These are phyloP conservation scores for Ceriagrion tenellum DNA, from an alignment of 2,888 invertebrate species.

Conservation along the genomic window DNA sequence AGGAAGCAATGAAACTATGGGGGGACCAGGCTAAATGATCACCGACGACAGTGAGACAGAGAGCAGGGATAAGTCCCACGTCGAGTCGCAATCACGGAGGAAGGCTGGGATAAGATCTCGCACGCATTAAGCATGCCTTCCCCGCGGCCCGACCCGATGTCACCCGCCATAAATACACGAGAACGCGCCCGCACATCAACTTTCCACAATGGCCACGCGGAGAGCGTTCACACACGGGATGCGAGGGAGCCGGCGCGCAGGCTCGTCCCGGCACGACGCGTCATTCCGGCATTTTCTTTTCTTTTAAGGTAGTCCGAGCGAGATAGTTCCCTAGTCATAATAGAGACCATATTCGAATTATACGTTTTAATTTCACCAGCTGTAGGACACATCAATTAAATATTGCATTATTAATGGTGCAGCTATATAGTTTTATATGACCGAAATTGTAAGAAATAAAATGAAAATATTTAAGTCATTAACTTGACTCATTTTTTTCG, in stretches of 20 bases:
- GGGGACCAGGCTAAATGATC: background rate
- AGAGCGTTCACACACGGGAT: background rate
- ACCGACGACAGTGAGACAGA: background rate
- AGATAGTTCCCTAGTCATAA: too few relatives aligned
- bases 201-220: background rate
- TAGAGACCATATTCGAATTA: too few relatives aligned
- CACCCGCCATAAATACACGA: constrained; percentile 24
- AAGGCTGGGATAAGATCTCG: background rate
- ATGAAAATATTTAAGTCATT: too few relatives aligned
- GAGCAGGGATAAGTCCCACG: background rate
- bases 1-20: background rate
- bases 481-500: too few relatives aligned
- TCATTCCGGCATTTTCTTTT: background rate
- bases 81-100: background rate
- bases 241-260: background rate
- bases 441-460: too few relatives aligned
- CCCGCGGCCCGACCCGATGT: background rate
- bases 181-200: background rate
- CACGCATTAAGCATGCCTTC: background rate
- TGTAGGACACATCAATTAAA: too few relatives aligned
- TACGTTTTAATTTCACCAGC: too few relatives aligned
- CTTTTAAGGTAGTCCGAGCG: too few relatives aligned
- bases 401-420: too few relatives aligned
- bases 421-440: too few relatives aligned
- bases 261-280: too few relatives aligned